A percentile compares a stretch with the other conserved stretches of the same genome.
phyloP scores from a whole-genome alignment of 2,113 vertebrate genomes.

The human (Homo sapiens) region DNA sequence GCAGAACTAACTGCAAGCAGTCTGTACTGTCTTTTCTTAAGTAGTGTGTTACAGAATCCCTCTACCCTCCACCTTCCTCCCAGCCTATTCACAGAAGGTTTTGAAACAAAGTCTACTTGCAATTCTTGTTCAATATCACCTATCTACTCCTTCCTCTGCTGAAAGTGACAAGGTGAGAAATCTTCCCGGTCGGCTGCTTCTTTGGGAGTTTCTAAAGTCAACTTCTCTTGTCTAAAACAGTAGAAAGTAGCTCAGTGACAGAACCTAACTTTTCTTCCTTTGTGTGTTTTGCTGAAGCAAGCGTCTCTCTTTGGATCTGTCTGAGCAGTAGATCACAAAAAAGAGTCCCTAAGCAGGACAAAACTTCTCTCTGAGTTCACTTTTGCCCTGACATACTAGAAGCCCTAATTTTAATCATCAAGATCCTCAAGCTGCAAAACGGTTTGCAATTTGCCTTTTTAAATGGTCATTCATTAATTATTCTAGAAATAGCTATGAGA shows the following conservation, averaged over 20 bases:
- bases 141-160: neutral
- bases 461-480: constrained; percentile 15
- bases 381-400: neutral
- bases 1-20: neutral
- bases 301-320: neutral
- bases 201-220: constrained; percentile 30
- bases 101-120: neutral
- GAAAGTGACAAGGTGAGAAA: neutral
- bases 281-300: constrained; percentile 28
- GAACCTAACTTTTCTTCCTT: neutral
- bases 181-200: neutral
- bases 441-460: neutral
- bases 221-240: constrained; percentile 4
- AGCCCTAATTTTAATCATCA: neutral
- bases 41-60: neutral
- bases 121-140: neutral
- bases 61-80: neutral
- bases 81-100: neutral
- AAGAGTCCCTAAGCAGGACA: constrained; percentile 28
- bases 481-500: neutral
- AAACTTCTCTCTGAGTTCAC: neutral
- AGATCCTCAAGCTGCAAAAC: neutral
- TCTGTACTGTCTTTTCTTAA: neutral
- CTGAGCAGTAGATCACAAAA: neutral
- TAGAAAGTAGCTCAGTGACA: neutral